Base-by-base conservation (phyloP, 1,140 invertebrate genomes). In the Trinorchestia longiramus region DNA sequence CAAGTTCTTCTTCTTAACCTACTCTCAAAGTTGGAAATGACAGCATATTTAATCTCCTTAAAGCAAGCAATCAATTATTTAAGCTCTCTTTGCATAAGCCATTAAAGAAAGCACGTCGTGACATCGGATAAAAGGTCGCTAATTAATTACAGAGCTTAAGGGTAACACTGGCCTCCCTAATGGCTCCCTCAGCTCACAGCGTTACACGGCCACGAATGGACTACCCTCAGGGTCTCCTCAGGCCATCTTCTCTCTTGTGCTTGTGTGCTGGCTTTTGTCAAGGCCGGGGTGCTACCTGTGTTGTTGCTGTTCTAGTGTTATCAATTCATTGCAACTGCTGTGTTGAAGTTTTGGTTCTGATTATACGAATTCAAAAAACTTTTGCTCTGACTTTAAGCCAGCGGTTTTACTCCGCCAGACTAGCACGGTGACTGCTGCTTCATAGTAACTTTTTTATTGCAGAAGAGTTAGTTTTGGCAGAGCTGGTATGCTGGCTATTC, bases 101-200 rank as follows among this genome's bases (percentile, higher is more conserved):
- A 94, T 94, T 94, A 94, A 94, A 94, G 92, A 94, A 94, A 94
- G 92, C 47, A 94, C 44, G 43, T 45, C 19, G 92, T 43, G 92
- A 94, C 92, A 44, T 45, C 11, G 44, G 92, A 94, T 94, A 94
- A 94, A 94, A 94, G 92, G 43, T 23, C 92, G 43, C 43, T 94
- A 94, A 94, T 94, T 94, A 94, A 94, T 94, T 94, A 43, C 92
- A 94, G 36, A 94, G 92, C 44, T 45, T 94, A 47, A 91, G 92
- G 92, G 92, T 44, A 19, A 94, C 92, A 43, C 44, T n/a, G 19
- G 43, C 41, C 43, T 90, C 43, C 40, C 6, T 94, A 94, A 94
- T 94, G 44, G 92, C 92, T 94, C 92, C 43, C 92, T 77, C 62
- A 77, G 62, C 62, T 77, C 62, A 28, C 62, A 23, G 62, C 62